Conservation (phyloP, 2,113 vertebrate species). For the Saiga tatarica region DNA sequence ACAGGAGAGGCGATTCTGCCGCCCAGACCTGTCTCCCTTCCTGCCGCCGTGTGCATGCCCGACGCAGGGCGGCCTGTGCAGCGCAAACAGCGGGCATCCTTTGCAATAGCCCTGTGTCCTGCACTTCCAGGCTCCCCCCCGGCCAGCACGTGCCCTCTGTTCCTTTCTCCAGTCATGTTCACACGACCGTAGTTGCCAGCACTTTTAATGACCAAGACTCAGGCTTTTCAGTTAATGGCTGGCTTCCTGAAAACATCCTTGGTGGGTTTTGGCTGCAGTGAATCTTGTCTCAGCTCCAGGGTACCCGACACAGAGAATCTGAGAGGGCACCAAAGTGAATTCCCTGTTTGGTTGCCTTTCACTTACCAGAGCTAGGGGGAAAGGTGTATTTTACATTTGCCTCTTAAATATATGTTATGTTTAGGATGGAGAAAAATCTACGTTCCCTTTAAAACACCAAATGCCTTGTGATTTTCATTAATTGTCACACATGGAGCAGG, state of each 20-base stretch:
- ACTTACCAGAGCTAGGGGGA: neutral
- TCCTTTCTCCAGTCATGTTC: neutral
- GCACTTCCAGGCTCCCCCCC: slow-evolving; percentile 37
- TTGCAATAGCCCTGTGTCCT: slow-evolving; percentile 24
- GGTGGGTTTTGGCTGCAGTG: neutral
- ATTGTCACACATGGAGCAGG: neutral
- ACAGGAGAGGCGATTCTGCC: slow-evolving; percentile 67
- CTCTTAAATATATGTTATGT: neutral
- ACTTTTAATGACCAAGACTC: neutral
- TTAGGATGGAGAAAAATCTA: neutral
- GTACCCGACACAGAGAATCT: neutral
- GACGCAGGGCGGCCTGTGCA: rapidly evolving
- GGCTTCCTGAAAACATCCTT: neutral
- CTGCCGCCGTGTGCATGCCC: neutral
- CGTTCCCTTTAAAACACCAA: slow-evolving; percentile 1
- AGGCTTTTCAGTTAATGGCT: neutral
- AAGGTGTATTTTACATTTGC: neutral
- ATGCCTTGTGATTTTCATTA: slow-evolving; percentile 39
- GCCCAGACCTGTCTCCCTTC: slow-evolving; percentile 25
- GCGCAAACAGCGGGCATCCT: neutral
- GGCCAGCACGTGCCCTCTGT: neutral
- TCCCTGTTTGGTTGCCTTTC: neutral
- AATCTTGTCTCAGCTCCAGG: neutral
- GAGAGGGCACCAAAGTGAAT: neutral
- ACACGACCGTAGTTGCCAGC: neutral